phyloP scores from a whole-genome alignment of 2,797 vertebrate species.

The Hylomyscus alleni region DNA sequence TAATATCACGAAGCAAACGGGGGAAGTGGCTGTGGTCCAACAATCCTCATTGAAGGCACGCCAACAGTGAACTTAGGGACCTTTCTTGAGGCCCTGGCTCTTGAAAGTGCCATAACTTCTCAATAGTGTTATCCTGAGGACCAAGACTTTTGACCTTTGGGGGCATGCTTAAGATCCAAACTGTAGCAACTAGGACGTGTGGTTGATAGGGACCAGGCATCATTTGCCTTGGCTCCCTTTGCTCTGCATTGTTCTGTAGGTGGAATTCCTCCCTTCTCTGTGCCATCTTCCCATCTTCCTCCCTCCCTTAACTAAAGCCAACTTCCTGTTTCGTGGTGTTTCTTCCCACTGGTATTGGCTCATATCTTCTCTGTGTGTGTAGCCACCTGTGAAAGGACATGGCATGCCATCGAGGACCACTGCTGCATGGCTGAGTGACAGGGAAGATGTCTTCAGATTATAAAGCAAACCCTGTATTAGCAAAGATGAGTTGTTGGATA shows the following conservation, averaged over 20 bases:
- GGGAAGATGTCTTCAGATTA: constrained; percentile 84
- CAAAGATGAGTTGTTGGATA: constrained; percentile 86
- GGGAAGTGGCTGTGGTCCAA: not conserved
- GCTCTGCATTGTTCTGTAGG: not conserved
- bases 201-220: not conserved
- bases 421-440: constrained; percentile 79
- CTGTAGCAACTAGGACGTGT: not conserved
- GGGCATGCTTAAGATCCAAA: not conserved
- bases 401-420: constrained; percentile 73
- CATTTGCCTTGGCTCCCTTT: not conserved
- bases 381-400: constrained; percentile 80
- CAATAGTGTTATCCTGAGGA: not conserved
- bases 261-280: not conserved
- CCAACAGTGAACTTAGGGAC: not conserved
- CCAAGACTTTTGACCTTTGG: not conserved
- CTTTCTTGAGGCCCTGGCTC: not conserved
- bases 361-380: constrained; percentile 74
- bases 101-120: not conserved
- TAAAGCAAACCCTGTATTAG: constrained; percentile 85
- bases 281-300: not conserved
- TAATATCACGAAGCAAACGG: not conserved
- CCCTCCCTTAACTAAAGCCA: constrained; percentile 45
- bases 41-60: no score
- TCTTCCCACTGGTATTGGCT: constrained; percentile 69
- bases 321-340: constrained; percentile 75